Evolutionary conservation across 1,140 invertebrate species (phyloP), one percentile per base, ranked within the genome.

Genomic region (Drosophila pachea): DNA sequence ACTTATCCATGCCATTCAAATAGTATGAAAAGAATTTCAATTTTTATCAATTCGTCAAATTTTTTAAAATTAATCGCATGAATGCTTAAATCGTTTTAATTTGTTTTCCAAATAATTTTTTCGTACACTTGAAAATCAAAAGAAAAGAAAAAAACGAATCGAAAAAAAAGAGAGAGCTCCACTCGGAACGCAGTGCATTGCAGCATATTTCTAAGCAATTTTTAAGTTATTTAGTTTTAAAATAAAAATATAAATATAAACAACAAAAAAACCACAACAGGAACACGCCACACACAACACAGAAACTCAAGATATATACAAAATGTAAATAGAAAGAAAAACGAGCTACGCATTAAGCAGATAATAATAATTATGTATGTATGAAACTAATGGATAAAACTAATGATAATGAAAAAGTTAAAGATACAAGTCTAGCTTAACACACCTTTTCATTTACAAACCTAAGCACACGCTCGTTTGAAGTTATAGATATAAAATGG

Each of bases 201-300:
- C 64, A 48, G 47, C 53, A 33, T 67, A 59, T 52, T 67, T 78
- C 29, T 62, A 72, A 72, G 59, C 74, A 62, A 66, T 71, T 74
- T 79, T 40, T 86, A 77, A 84, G 81, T 86, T 84, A 86, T 84
- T 84, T 86, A 84, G 81, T 84, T 84, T 29, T 84, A 77, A 68
- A 60, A 43, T 22, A 35, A 7, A 56, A 45, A 47, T 31, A 14
- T 22, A 7, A 55, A 70, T 29, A 32, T 5, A 54, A 32, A 73
- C 48, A 54, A 54, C 7, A 12, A 50, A 42, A 74, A 32, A 45
- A 38, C 22, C n/a, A n/a, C n/a, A 16, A 38, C 38, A 59, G 45
- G 58, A 12, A 73, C 11, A 77, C 35, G 12, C 36, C 43, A 63
- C 35, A 67, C 12, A 33, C 8, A 40, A 29, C 43, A 54, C 32